Evolutionary conservation across 2,113 vertebrate species (phyloP).

Genomic region (Onychostoma macrolepis): DNA sequence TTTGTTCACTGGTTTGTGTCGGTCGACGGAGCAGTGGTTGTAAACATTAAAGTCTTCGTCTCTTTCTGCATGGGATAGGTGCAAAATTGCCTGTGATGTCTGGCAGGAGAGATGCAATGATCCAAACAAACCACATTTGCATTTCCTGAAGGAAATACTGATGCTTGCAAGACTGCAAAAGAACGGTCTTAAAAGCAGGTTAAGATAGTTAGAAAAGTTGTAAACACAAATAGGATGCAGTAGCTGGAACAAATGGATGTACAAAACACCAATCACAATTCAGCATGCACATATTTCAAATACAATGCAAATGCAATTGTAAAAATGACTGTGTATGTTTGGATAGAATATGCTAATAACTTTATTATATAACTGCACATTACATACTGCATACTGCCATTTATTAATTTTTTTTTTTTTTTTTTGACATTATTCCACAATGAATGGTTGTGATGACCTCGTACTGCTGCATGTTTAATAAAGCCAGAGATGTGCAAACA

Average conservation of each 20-base stretch:
- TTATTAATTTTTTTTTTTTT: too few relatives aligned
- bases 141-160: neutral
- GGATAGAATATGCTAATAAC: neutral
- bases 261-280: neutral
- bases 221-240: neutral
- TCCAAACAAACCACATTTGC: neutral
- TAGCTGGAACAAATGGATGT: neutral
- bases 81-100: neutral
- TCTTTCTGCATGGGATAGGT: neutral
- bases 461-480: neutral
- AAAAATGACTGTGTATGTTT: neutral
- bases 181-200: neutral
- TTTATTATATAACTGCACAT: too few relatives aligned
- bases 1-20: conserved; percentile 34
- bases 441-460: neutral
- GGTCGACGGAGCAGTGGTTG: neutral
- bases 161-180: neutral
- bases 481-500: neutral
- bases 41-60: conserved; percentile 20
- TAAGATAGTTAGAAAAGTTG: neutral
- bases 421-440: neutral
- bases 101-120: neutral
- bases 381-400: neutral
- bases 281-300: neutral
- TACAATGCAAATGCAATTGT: neutral